Evolutionary conservation across 2,797 vertebrate species (phyloP), one percentile per base, ranked within the genome.

Genomic region (Mus minutoides): DNA sequence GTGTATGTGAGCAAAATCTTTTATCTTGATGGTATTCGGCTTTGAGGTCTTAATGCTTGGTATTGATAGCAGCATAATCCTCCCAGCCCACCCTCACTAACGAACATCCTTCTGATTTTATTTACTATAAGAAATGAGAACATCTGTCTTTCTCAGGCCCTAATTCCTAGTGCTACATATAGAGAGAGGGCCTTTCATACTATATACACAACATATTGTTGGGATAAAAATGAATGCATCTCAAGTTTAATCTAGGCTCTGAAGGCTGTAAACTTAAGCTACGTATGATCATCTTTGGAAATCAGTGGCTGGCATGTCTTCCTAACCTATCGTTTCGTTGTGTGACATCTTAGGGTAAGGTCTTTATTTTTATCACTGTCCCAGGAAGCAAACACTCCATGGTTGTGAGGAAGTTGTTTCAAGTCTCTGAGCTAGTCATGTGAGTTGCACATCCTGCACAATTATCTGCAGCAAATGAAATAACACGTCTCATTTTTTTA

Each of bases 191-290:
- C 4, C 49, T 91, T n/a, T 22, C 34, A 62, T 14, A 37, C 4
- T 37, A 69, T n/a, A 82, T 52, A 34, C 19, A n/a, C 71, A 78
- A 14, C 8, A 37, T 26, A 0, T n/a, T 13, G 34, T 11, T 34
- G 75, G 46, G 88, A 71, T 13, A 54, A 91, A 91, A 78, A 79
- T 87, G 26, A 94, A 60, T 49, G 69, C 58, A 71, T 94, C 37
- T 26, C 40, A 88, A 11, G 73, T 75, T 29, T 29, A 90, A 3
- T 52, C n/a, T 87, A 64, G 37, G 40, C 49, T 88, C 17, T 75
- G 4, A 6, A 46, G 11, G n/a, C 31, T 62, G 3, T 73, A 88
- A 83, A 43, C 58, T 54, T 88, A 85, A 95, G 16, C 34, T 52
- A 76, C 43, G 37, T 85, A 43, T 11, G 40, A 60, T 67, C 69